Percentiles rank a stretch among this genome's conserved stretches.
These are phyloP conservation scores for Plagodis pulveraria DNA, from an alignment of 2,888 invertebrate genomes.

Conservation along the genomic window DNA sequence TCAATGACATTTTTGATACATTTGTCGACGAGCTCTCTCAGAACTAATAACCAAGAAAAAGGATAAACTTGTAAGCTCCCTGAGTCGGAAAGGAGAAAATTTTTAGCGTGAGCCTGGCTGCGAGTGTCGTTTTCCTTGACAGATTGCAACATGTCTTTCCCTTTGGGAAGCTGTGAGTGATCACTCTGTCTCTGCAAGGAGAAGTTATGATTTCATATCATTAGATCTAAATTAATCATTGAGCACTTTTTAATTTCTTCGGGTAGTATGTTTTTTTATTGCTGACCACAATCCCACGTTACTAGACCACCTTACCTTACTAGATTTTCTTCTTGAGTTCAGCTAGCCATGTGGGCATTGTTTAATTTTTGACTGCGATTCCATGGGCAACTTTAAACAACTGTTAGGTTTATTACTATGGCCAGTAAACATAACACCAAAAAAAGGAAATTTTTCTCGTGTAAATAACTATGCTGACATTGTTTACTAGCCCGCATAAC, in stretches of 20 bases:
- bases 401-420: no score
- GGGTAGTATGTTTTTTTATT: no score
- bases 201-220: no score
- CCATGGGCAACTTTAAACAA: no score
- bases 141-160: constrained; percentile 4
- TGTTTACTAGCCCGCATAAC: constrained; percentile 1
- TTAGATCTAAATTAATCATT: no score
- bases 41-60: constrained; percentile 2
- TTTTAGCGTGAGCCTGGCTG: not conserved
- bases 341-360: no score
- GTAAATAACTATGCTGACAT: not conserved
- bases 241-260: no score
- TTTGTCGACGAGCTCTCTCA: not conserved
- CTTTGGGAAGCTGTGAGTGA: constrained; percentile 4
- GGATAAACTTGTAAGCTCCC: not conserved
- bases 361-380: no score
- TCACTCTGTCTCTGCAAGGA: not conserved
- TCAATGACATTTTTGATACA: not conserved
- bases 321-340: no score
- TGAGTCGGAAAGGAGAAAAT: constrained; percentile 2
- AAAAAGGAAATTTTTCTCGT: not conserved
- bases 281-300: no score
- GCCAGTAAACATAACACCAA: no score
- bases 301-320: no score
- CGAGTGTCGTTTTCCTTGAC: not conserved